phyloP scores from a whole-genome alignment of 2,797 vertebrate species.

The Bovichtus diacanthus region DNA sequence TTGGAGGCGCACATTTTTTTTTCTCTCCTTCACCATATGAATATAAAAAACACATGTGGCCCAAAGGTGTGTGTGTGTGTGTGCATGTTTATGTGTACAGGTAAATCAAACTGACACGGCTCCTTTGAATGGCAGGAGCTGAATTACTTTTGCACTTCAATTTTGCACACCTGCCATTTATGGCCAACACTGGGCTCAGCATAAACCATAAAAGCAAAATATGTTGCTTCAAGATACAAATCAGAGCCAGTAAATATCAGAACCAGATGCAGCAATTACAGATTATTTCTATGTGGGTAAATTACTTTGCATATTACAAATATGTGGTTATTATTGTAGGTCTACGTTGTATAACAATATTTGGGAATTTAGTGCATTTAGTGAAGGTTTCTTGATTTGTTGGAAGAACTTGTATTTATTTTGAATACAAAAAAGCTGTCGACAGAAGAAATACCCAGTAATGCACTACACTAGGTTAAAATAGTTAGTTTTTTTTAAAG shows the following conservation, averaged over 20 bases:
- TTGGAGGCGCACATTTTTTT: slow-evolving; percentile 70
- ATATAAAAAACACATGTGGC: slow-evolving; percentile 85
- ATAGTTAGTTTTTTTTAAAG: background rate
- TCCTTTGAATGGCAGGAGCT: slow-evolving; percentile 79
- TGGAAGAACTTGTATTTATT: slow-evolving; percentile 5
- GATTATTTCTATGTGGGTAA: slow-evolving; percentile 20
- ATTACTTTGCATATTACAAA: slow-evolving; percentile 22
- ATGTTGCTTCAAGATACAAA: slow-evolving; percentile 57
- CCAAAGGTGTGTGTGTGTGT: slow-evolving; percentile 65
- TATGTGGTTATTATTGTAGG: slow-evolving; percentile 7
- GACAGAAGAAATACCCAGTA: background rate
- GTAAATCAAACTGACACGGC: slow-evolving; percentile 80
- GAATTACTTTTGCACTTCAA: slow-evolving; percentile 81
- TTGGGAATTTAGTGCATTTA: background rate
- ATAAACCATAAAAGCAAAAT: slow-evolving; percentile 70
- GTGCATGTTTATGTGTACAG: slow-evolving; percentile 73
- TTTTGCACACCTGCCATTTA: slow-evolving; percentile 81
- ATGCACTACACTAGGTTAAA: background rate
- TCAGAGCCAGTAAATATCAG: slow-evolving; percentile 56
- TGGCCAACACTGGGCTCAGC: slow-evolving; percentile 65
- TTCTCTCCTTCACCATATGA: slow-evolving; percentile 66
- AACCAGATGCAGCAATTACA: slow-evolving; percentile 38
- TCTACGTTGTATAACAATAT: background rate
- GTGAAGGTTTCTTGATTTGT: background rate
- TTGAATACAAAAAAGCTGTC: background rate